Base-by-base conservation (phyloP, 2,888 invertebrate genomes). In the Synergus gifuensis region DNA sequence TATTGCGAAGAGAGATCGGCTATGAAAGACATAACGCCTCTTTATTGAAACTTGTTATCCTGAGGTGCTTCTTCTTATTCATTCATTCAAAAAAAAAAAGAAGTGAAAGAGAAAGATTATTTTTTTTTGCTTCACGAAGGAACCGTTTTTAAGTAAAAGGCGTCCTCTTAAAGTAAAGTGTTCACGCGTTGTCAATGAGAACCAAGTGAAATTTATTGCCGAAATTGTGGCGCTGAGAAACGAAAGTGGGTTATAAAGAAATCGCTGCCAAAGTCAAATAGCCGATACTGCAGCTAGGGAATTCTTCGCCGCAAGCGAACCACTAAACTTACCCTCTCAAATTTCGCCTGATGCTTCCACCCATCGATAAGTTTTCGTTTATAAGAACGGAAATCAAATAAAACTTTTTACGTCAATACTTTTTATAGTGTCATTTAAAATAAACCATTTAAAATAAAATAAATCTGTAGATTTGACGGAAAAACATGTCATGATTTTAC, bases 241-340 rank as follows among this genome's bases (percentile, higher is more conserved):
- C 22, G 73, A 73, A 73, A 73, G 73, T 73, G 73, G 73, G 54
- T 73, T 54, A 54, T 73, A 73, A 73, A 73, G 73, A 73, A 73
- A 73, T 54, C 73, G 54, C 73, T 54, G 73, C 36, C 36, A 11
- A 73, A 73, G 36, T 73, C 73, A n/a, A 73, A 73, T 40, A 73
- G 49, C 73, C 73, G 54, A 73, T 73, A 73, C 73, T 54, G 73
- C n/a, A 36, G 49, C 54, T 49, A 49, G 54, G 54, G 73, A 73
- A 73, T 73, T 73, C 54, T 73, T 36, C 8, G 36, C 54, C 73
- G 54, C 73, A 36, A 54, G 54, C 49, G n/a, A 73, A 73, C 54
- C 49, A 49, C 69, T 73, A 54, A 73, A 73, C 49, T 73, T 73
- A 73, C 73, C 54, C 73, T 73, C n/a, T 54, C n/a, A 49, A 36